Base-by-base conservation (phyloP, 2,113 vertebrate species). In the Irena cyanogastra region DNA sequence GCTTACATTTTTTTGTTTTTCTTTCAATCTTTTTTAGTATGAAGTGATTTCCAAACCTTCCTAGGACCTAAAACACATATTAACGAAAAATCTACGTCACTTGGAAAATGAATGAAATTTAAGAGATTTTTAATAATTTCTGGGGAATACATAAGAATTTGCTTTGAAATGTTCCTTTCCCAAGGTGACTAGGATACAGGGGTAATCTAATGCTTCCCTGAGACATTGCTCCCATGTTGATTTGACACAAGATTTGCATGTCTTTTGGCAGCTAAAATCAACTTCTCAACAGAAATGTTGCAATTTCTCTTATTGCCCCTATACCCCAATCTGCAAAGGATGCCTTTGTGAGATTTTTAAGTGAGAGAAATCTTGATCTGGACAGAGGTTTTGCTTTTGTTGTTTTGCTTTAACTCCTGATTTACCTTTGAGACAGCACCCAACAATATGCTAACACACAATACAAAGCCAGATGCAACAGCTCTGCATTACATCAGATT, bases 351-450 rank as follows among this genome's bases (percentile, higher is more conserved):
- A 70, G 61, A 33, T 41, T 53, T 65, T 74, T 83, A 50, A 14
- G 15, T 30, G 24, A 61, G 41, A 82, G 21, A 76, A 94, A 83
- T 23, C 54, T 54, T 57, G 28, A 49, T 33, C 31, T 41, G 41
- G 20, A 28, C 11, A 0, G 0, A 16, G 15, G 8, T 30, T 77
- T 74, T 35, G 8, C 2, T 37, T 82, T 68, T 49, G 6, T 8
- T 63, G 13, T 2, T 60, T 57, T 75, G 35, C 39, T 63, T 71
- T 79, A 75, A 9, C 31, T 26, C 35, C 24, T 65, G 53, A 20
- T 53, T 54, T 41, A 35, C 19, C 80, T 89, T 83, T 41, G 54
- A 3, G 9, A 9, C 21, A 41, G 2, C 10, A 26, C 19, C 9
- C 59, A 60, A 16, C 41, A 44, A 2, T 5, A 8, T 5, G 3